A percentile compares a stretch with the other conserved stretches of the same genome.
Conservation (phyloP, 2,113 vertebrate genomes). For the Phylloscopus trochilus region DNA sequence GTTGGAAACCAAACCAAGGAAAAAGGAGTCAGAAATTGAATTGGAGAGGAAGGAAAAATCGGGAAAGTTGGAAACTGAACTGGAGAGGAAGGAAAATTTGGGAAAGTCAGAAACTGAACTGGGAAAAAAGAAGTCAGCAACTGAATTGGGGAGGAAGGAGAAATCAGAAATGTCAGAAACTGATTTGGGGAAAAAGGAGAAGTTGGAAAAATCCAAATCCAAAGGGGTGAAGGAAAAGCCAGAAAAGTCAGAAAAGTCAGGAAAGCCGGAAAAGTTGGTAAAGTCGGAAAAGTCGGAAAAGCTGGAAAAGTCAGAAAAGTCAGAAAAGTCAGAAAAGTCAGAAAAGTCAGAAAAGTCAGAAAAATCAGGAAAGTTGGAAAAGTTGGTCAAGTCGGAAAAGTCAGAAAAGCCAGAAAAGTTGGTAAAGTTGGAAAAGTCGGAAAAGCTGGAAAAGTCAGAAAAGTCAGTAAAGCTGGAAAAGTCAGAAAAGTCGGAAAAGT, state of each 20-base stretch:
- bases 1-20: too few species aligned
- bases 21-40: neutral
- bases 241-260: neutral
- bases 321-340: fast-evolving
- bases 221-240: neutral
- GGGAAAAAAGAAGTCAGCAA: neutral
- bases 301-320: neutral
- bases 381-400: neutral
- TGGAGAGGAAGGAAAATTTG: neutral
- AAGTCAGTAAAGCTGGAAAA: neutral
- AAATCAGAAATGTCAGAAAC: neutral
- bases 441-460: too few species aligned
- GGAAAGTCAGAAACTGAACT: neutral
- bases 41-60: neutral
- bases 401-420: neutral
- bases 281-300: neutral
- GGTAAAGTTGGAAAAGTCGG: neutral
- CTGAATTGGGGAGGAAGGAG: neutral
- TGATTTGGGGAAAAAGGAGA: neutral
- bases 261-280: neutral
- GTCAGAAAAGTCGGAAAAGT: neutral
- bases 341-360: neutral
- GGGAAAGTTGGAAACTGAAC: neutral
- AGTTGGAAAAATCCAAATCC: neutral
- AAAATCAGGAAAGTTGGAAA: too few species aligned